Conservation (phyloP, 2,113 vertebrate species). For the Nyctereutes procyonoides region DNA sequence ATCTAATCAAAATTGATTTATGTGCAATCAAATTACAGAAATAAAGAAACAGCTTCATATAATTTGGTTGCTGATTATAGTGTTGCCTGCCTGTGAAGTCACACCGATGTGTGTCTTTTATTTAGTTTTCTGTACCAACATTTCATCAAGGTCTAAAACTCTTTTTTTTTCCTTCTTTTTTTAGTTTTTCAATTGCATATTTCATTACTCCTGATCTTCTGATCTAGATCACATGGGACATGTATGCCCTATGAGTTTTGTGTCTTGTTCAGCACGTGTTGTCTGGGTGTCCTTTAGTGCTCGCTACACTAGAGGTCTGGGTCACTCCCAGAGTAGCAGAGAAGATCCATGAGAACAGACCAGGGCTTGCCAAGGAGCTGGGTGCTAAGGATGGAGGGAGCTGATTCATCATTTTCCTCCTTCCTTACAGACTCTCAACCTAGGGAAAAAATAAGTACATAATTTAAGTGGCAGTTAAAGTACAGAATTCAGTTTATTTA, state of each 20-base stretch:
- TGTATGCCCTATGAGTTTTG: not conserved
- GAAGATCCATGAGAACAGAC: not conserved
- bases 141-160: slow-evolving; percentile 55
- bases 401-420: not conserved
- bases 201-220: not conserved
- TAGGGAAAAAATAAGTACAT: not conserved
- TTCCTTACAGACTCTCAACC: not conserved
- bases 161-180: not conserved
- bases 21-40: slow-evolving; percentile 73
- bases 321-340: not conserved
- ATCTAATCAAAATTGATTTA: slow-evolving; percentile 83
- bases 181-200: not conserved
- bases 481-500: not conserved
- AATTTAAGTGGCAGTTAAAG: not conserved
- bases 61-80: slow-evolving; percentile 40
- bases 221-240: not conserved
- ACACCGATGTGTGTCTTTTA: not conserved
- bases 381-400: not conserved
- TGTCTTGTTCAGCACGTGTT: not conserved
- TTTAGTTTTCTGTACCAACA: slow-evolving; percentile 38
- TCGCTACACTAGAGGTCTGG: rapidly evolving
- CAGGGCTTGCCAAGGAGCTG: no score
- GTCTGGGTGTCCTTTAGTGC: not conserved
- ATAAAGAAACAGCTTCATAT: slow-evolving; percentile 60
- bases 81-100: slow-evolving; percentile 45